phyloP scores from a whole-genome alignment of 2,888 invertebrate genomes.

The Physocephala rufipes region DNA sequence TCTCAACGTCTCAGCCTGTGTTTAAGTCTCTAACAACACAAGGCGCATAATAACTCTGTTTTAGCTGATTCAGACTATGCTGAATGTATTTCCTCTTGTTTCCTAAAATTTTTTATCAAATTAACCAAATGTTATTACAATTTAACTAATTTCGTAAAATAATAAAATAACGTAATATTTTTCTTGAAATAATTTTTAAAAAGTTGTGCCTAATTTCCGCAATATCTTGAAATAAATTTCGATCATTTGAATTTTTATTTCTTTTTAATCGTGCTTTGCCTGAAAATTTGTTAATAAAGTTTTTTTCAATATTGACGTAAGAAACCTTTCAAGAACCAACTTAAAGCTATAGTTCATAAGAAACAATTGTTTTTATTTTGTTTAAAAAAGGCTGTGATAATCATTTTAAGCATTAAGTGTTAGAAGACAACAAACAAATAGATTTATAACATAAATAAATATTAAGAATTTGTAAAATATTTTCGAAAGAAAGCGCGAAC shows the following conservation, averaged over 20 bases:
- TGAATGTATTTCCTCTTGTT: too few relatives aligned
- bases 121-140: too few relatives aligned
- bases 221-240: too few relatives aligned
- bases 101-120: too few relatives aligned
- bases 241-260: slow-evolving; percentile 32
- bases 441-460: slow-evolving; percentile 5
- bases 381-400: slow-evolving; percentile 59
- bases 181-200: slow-evolving; percentile 6
- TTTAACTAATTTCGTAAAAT: too few relatives aligned
- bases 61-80: too few relatives aligned
- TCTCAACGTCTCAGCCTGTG: too few relatives aligned
- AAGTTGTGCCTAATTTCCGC: too few relatives aligned
- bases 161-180: too few relatives aligned
- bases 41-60: too few relatives aligned
- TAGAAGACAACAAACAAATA: slow-evolving; percentile 35
- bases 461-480: slow-evolving; percentile 31
- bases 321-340: slow-evolving; percentile 34
- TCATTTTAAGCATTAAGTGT: slow-evolving; percentile 48
- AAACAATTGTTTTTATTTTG: slow-evolving; percentile 52
- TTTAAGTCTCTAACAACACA: too few relatives aligned
- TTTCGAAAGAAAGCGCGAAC: slow-evolving; percentile 20
- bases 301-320: slow-evolving; percentile 44
- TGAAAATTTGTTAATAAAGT: slow-evolving; percentile 40
- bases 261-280: slow-evolving; percentile 29
- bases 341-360: slow-evolving; percentile 40